Base-by-base conservation (phyloP, 2,797 vertebrate genomes). In the Cynopterus sphinx region DNA sequence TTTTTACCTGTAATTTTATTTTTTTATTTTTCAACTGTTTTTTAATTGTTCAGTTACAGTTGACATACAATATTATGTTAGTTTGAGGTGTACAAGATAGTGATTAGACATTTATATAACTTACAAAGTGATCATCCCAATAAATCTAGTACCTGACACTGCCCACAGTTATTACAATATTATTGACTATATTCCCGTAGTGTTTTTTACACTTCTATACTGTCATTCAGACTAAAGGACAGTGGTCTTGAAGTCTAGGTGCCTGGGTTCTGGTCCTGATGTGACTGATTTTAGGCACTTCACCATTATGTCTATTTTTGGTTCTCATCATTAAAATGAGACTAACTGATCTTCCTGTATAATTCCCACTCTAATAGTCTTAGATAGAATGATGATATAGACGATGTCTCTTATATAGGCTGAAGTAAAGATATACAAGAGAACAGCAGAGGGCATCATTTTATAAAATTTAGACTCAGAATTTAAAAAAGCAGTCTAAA, bases 401-500 rank as follows among this genome's bases (percentile, higher is more conserved):
- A 87, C 6, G 28, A 77, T 57, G 16, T 77, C 26, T 90, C 55
- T 43, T 71, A 24, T 73, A 67, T 61, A 6, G 12, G 59, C 28
- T 95, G 74, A 94, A 94, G 61, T 57, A 65, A 77, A 79, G 61
- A 90, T 88, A 94, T 75, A 78, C 10, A 90, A 95, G 31, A 82
- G 73, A 97, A 93, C 96, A 97, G 91, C 92, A 97, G 97, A 97
- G 96, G 96, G 96, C 97, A 59, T 95, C 94, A 87, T 96, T 92
- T 92, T 90, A 92, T 96, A 95, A 97, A 86, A 96, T 39, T 77
- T 95, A 90, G 26, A 68, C 6, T 51, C 8, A 9, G 9, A 87
- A 77, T 90, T 28, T 39, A 61, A 96, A 94, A 33, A 61, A 46
- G 41, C 28, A 81, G 1, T 82, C 55, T 33, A 16, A 96, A 92